Base-by-base conservation (phyloP, 2,113 vertebrate species). In the Paratilapia polleni region DNA sequence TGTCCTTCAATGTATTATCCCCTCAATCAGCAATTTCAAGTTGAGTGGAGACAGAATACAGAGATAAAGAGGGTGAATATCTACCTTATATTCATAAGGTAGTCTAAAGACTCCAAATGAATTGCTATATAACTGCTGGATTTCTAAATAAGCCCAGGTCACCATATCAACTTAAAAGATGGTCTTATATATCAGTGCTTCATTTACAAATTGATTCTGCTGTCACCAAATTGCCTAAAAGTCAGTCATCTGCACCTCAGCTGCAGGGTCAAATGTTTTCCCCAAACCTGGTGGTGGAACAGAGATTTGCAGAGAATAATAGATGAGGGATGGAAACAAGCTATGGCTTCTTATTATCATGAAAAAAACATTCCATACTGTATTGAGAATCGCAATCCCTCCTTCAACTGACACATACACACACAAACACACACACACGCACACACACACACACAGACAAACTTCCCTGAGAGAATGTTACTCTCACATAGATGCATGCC, bases 291-390 rank as follows among this genome's bases (percentile, higher is more conserved):
- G 3, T 31, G 26, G 31, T 52, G 47, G 14, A 43, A 34, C 61
- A 83, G 59, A 82, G 61, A 63, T 89, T 80, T 84, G 76, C 24
- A 52, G 81, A 76, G 64, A 74, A 60, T 79, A 61, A 85, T 84
- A 49, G 82, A 89, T 82, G 77, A 83, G 60, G 43, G 64, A 81
- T 4, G 74, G 70, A 63, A 57, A 78, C 63, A 77, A 75, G 86
- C 43, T 57, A 80, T 80, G 75, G 85, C 77, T 84, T 87, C 84
- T 80, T 88, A 91, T 93, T 93, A 91, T 87, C 91, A 92, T 93
- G 80, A 91, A 92, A 93, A 94, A 89, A 75, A 70, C 89, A 84
- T 93, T 92, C 84, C 91, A 81, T 94, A 92, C 92, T 89, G 94
- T 94, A 88, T 88, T 88, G 82, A 92, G 81, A 28, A 63, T 57